Percentiles rank a stretch among this genome's conserved stretches.
These are phyloP conservation scores for Gryon sp. DNA, from an alignment of 1,140 invertebrate genomes.

Conservation along the genomic window DNA sequence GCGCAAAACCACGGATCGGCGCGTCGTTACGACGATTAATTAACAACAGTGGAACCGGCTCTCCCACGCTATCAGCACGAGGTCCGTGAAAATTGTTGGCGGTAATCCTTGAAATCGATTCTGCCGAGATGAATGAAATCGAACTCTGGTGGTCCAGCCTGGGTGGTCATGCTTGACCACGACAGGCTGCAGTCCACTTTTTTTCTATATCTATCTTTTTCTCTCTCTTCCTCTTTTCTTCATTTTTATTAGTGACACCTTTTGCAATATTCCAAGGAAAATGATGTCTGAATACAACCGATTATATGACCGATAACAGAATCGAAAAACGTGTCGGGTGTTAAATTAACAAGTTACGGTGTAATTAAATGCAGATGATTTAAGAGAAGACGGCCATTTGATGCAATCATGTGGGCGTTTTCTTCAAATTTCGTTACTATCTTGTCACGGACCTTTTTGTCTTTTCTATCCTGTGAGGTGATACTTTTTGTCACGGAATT, in stretches of 20 bases:
- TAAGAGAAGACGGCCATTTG: background rate
- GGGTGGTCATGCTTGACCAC: slow-evolving; percentile 64
- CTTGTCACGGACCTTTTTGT: slow-evolving; percentile 42
- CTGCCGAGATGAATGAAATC: slow-evolving; percentile 64
- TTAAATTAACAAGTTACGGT: slow-evolving; percentile 7
- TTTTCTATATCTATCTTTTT: too few species aligned
- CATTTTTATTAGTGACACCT: slow-evolving; percentile 52
- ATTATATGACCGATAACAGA: slow-evolving; percentile 5
- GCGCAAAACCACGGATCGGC: slow-evolving; percentile 65
- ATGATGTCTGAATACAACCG: slow-evolving; percentile 8
- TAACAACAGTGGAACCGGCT: slow-evolving; percentile 65
- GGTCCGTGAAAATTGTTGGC: slow-evolving; percentile 68
- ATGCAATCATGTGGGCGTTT: slow-evolving; percentile 20
- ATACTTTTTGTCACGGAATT: slow-evolving; percentile 51
- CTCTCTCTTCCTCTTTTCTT: slow-evolving; percentile 26
- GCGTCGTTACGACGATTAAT: slow-evolving; percentile 61
- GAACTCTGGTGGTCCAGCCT: slow-evolving; percentile 67
- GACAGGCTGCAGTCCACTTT: slow-evolving; percentile 42
- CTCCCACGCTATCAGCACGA: slow-evolving; percentile 71
- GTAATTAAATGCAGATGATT: slow-evolving; percentile 15
- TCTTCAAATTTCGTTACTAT: slow-evolving; percentile 28
- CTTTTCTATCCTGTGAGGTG: slow-evolving; percentile 25
- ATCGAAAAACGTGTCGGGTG: background rate
- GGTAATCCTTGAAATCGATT: slow-evolving; percentile 69
- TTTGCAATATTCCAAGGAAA: slow-evolving; percentile 16